Base-by-base conservation (phyloP, 2,888 invertebrate species). In the Calliopum simillimum region DNA sequence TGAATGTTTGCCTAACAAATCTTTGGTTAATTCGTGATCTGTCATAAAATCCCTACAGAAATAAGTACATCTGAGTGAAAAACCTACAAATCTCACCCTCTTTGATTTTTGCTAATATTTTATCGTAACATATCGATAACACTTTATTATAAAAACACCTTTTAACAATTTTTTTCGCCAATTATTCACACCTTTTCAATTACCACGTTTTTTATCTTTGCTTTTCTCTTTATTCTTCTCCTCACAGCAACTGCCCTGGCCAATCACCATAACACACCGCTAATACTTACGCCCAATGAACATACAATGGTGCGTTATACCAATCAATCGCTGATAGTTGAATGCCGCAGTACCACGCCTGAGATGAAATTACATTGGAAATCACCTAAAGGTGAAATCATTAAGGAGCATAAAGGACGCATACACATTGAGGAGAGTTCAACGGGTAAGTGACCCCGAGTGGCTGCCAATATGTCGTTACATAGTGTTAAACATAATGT, bases 261-360 rank as follows among this genome's bases (percentile, higher is more conserved):
- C 74, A 84, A 77, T 76, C 81, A 82, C 71, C 78, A 78, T 70
- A 84, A 84, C 70, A 76, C 79, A 68, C 77, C 86, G 49, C 78
- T 86, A 44, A 79, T 79, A 53, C 80, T 86, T 25, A 83, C 80
- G 72, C 86, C 85, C 68, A 79, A 79, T 73, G 81, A 81, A 68
- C 76, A 79, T 23, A 84, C 85, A 71, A 82, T 87, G 58, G 86
- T 87, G 44, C 86, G 85, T 55, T 87, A 85, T 72, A 85, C 85
- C 73, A 87, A 87, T 76, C 85, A 86, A 71, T 86, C 87, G 25
- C 85, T 87, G 76, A 86, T 87, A 73, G 86, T 87, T 14, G 79
- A 83, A 61, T 87, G 87, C 73, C 81, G 80, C 69, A 82, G 81
- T 44, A 76, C 82, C 64, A 75, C 79, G 65, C 71, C 80, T 67